Conservation (phyloP, 2,888 invertebrate genomes). For the Erebia ligea region DNA sequence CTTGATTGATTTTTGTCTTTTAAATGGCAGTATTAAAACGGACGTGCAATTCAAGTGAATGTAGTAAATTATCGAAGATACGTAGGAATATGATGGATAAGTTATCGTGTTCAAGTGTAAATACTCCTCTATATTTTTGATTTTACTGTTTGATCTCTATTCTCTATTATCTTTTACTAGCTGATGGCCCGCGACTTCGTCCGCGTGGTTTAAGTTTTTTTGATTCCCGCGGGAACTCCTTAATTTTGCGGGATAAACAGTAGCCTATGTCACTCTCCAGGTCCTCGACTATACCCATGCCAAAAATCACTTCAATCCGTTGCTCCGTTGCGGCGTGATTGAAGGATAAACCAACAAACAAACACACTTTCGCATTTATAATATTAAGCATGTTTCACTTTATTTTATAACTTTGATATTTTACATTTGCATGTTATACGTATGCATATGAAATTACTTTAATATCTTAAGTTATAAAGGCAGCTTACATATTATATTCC, state of each 20-base stretch:
- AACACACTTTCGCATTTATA: too few relatives aligned
- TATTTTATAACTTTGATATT: neutral
- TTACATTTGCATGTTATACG: neutral
- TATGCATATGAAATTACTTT: neutral
- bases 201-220: too few relatives aligned
- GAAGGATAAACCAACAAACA: too few relatives aligned
- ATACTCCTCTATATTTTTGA: neutral
- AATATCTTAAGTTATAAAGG: neutral
- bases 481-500: conserved; percentile 6
- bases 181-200: too few relatives aligned
- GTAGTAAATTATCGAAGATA: neutral
- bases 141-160: neutral
- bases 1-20: neutral
- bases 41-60: neutral
- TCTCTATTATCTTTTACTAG: neutral
- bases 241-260: too few relatives aligned
- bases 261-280: too few relatives aligned
- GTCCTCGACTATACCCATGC: too few relatives aligned
- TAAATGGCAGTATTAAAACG: neutral
- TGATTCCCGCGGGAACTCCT: too few relatives aligned
- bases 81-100: neutral
- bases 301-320: too few relatives aligned
- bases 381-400: too few relatives aligned
- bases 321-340: too few relatives aligned
- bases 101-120: neutral